These are phyloP conservation scores for Heterocephalus glaber DNA, from an alignment of 2,113 vertebrate species.

Conservation along the genomic window DNA sequence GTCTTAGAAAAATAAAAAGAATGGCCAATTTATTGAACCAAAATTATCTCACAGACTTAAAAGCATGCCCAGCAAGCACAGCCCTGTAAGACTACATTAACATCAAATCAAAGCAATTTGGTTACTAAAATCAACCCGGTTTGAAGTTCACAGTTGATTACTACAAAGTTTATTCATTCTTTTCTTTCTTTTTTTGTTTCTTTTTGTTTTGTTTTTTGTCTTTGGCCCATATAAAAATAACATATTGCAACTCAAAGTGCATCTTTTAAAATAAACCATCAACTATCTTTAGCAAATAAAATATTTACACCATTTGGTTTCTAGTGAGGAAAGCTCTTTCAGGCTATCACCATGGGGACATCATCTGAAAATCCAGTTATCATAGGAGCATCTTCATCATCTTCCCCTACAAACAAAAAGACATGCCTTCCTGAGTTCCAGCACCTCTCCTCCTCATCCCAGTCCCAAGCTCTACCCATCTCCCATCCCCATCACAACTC, in stretches of 20 bases:
- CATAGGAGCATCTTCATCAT: slow-evolving; percentile 97
- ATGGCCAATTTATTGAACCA: slow-evolving; percentile 82
- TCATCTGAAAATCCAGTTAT: slow-evolving; percentile 99
- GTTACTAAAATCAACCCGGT: slow-evolving; percentile 83
- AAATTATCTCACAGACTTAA: slow-evolving; percentile 86
- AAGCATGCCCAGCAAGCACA: slow-evolving; percentile 88
- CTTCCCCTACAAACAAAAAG: slow-evolving; percentile 90
- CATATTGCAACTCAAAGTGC: slow-evolving; percentile 92
- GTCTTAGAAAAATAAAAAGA: slow-evolving; percentile 87
- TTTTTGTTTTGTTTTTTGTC: slow-evolving; percentile 74
- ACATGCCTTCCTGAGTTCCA: neutral
- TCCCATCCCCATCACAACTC: neutral
- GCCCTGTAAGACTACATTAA: slow-evolving; percentile 85
- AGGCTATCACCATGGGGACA: slow-evolving; percentile 99
- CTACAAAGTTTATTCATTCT: slow-evolving; percentile 84
- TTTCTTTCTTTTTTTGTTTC: slow-evolving; percentile 74
- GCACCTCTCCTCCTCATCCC: accelerated
- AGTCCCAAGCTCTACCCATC: accelerated
- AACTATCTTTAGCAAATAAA: slow-evolving; percentile 90
- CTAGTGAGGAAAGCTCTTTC: slow-evolving; percentile 84
- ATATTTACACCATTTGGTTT: slow-evolving; percentile 91
- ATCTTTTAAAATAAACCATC: slow-evolving; percentile 90
- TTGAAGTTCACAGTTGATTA: slow-evolving; percentile 87
- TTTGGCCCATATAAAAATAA: slow-evolving; percentile 92
- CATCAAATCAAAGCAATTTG: slow-evolving; percentile 82